Percentiles rank a stretch among this genome's conserved stretches.
These are phyloP conservation scores for Yponomeuta sedellus DNA, from an alignment of 2,888 invertebrate species.

Conservation along the genomic window DNA sequence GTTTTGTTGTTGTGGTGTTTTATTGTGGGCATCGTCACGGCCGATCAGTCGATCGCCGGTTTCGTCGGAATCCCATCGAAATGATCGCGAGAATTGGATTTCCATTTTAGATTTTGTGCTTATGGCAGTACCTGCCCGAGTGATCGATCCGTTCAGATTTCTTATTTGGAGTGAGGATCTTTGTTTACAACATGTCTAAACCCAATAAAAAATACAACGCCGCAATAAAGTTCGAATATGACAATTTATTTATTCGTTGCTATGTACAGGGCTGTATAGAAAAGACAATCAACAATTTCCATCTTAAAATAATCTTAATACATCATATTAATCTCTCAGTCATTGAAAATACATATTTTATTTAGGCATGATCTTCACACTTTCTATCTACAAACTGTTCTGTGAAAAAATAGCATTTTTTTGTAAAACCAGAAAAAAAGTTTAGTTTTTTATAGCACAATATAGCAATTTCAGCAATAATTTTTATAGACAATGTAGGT, in stretches of 20 bases:
- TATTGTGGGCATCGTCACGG: slow-evolving; percentile 72
- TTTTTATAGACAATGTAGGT: slow-evolving; percentile 7
- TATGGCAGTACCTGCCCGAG: slow-evolving; percentile 26
- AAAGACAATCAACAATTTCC: slow-evolving; percentile 61
- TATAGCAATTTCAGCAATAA: slow-evolving; percentile 51
- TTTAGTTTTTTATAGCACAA: slow-evolving; percentile 39
- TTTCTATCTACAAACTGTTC: slow-evolving; percentile 40
- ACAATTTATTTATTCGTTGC: slow-evolving; percentile 39
- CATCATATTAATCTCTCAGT: slow-evolving; percentile 59
- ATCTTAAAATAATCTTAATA: slow-evolving; percentile 64
- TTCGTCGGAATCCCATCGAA: slow-evolving; percentile 70
- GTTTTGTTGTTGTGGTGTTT: slow-evolving; percentile 72
- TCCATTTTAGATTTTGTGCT: slow-evolving; percentile 64
- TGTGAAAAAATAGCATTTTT: slow-evolving; percentile 59
- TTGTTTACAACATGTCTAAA: slow-evolving; percentile 16
- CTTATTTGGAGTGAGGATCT: slow-evolving; percentile 25
- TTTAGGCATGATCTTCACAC: slow-evolving; percentile 38
- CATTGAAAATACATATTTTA: slow-evolving; percentile 38
- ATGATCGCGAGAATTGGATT: slow-evolving; percentile 73
- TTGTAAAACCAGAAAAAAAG: background rate
- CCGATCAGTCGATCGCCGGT: slow-evolving; percentile 64
- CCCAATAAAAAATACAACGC: slow-evolving; percentile 1
- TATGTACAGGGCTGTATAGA: slow-evolving; percentile 70
- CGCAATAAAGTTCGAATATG: slow-evolving; percentile 17
- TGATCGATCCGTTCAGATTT: slow-evolving; percentile 56